Evolutionary conservation across 2,888 invertebrate genomes (phyloP).

Genomic region (Drosophila lutescens): DNA sequence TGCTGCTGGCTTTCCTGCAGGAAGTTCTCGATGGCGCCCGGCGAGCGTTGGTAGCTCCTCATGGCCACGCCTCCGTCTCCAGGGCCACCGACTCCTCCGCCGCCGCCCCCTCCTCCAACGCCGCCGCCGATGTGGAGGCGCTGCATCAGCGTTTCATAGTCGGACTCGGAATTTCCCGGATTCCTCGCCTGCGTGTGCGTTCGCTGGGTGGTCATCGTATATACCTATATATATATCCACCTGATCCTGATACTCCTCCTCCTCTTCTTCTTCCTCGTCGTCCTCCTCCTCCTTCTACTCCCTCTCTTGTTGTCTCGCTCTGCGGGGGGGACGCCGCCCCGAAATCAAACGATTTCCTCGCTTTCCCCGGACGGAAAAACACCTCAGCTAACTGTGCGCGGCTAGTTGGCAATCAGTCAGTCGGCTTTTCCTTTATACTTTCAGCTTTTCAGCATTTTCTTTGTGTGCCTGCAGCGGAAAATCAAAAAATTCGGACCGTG

Average conservation of each 20-base stretch:
- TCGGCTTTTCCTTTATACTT: slow-evolving; percentile 17
- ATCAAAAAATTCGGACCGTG: too few species aligned
- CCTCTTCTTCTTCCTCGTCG: background rate
- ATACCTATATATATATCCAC: background rate
- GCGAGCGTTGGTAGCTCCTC: slow-evolving; percentile 68
- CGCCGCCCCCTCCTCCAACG: background rate
- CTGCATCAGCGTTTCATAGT: slow-evolving; percentile 82
- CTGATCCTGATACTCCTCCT: slow-evolving; percentile 7
- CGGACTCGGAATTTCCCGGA: slow-evolving; percentile 66
- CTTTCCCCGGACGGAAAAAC: slow-evolving; percentile 11
- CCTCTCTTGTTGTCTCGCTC: slow-evolving; percentile 17
- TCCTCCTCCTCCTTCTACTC: slow-evolving; percentile 2
- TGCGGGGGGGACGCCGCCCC: slow-evolving; percentile 20
- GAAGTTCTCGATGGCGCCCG: slow-evolving; percentile 74
- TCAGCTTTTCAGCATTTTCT: slow-evolving; percentile 38
- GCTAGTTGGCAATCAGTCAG: slow-evolving; percentile 19
- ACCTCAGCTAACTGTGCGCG: slow-evolving; percentile 9
- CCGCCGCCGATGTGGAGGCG: slow-evolving; percentile 74
- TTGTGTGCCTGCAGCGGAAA: slow-evolving; percentile 17
- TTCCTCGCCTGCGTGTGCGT: slow-evolving; percentile 70
- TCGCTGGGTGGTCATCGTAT: slow-evolving; percentile 65
- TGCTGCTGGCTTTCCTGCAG: slow-evolving; percentile 65
- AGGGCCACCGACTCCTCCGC: background rate
- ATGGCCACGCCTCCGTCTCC: slow-evolving; percentile 18
- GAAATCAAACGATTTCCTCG: slow-evolving; percentile 2